phyloP scores from a whole-genome alignment of 2,113 vertebrate genomes.

The Pao palembangensis region DNA sequence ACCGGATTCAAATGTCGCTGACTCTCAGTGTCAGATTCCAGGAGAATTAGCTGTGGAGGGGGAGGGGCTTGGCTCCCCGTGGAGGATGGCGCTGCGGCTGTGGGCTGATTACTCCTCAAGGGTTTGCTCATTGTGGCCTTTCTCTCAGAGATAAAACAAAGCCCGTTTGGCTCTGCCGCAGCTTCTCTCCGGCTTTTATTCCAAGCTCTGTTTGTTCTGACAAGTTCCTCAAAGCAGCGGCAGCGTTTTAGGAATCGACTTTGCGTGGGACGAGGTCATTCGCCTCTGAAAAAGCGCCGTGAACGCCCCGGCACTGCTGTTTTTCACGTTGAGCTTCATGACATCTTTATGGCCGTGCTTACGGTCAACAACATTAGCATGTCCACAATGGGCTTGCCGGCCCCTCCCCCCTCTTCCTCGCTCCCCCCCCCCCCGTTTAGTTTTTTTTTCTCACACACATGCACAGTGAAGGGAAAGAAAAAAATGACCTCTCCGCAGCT shows the following conservation, averaged over 20 bases:
- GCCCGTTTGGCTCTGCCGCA: conserved; percentile 25
- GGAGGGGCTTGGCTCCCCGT: conserved; percentile 7
- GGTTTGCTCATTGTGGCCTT: conserved; percentile 57
- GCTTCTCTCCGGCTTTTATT: conserved; percentile 35
- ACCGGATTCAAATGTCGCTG: conserved; percentile 50
- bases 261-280: conserved; percentile 38
- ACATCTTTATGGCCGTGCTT: conserved; percentile 82
- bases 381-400: conserved; percentile 67
- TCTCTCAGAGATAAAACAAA: conserved; percentile 53
- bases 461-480: conserved; percentile 31
- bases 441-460: conserved; percentile 51
- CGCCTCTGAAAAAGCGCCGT: conserved; percentile 29
- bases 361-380: conserved; percentile 78
- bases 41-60: conserved; percentile 8
- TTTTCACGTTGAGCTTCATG: conserved; percentile 74
- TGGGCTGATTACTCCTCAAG: conserved; percentile 56
- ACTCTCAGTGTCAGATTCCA: conserved; percentile 40
- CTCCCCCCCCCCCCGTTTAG: conserved; percentile 28
- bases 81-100: conserved; percentile 27
- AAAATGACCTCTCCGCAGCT: conserved; percentile 78
- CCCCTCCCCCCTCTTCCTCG: conserved; percentile 38
- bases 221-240: conserved; percentile 69
- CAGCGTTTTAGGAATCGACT: conserved; percentile 54
- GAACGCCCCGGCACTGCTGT: conserved; percentile 41
- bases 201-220: conserved; percentile 48